Evolutionary conservation across 2,888 invertebrate genomes (phyloP).

Genomic region (Elaeidobius kamerunicus): DNA sequence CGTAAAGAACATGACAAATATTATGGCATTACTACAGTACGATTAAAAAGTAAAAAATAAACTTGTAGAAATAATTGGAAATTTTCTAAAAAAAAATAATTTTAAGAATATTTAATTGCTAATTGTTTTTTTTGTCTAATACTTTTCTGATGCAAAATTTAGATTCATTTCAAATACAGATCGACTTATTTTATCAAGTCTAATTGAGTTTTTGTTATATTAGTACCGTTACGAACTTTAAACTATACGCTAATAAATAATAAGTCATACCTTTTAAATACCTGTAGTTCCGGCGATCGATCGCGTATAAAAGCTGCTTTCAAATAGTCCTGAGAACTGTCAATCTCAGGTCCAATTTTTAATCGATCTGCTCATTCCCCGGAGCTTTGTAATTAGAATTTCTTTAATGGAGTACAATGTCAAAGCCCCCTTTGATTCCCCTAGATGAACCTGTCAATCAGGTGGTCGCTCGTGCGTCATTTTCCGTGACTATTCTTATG

Average conservation of each 20-base stretch:
- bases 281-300: constrained; percentile 26
- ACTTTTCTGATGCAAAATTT: too few relatives aligned
- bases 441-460: constrained; percentile 41
- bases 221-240: background rate
- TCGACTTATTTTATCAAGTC: too few relatives aligned
- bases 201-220: too few relatives aligned
- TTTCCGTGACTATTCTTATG: constrained; percentile 23
- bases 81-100: too few relatives aligned
- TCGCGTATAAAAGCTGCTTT: constrained; percentile 21
- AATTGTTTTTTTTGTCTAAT: too few relatives aligned
- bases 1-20: too few relatives aligned
- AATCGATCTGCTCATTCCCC: constrained; percentile 27
- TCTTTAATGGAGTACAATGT: constrained; percentile 28
- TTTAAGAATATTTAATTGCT: too few relatives aligned
- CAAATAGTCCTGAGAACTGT: constrained; percentile 29
- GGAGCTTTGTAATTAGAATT: constrained; percentile 28
- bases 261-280: constrained; percentile 17
- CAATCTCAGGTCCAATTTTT: constrained; percentile 29
- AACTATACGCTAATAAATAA: background rate
- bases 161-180: too few relatives aligned
- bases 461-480: constrained; percentile 46
- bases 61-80: too few relatives aligned
- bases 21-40: too few relatives aligned
- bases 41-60: too few relatives aligned
- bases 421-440: constrained; percentile 27